Evolutionary conservation across 2,888 invertebrate species (phyloP), one percentile per base, ranked within the genome.

Genomic region (Eilema griseolum): DNA sequence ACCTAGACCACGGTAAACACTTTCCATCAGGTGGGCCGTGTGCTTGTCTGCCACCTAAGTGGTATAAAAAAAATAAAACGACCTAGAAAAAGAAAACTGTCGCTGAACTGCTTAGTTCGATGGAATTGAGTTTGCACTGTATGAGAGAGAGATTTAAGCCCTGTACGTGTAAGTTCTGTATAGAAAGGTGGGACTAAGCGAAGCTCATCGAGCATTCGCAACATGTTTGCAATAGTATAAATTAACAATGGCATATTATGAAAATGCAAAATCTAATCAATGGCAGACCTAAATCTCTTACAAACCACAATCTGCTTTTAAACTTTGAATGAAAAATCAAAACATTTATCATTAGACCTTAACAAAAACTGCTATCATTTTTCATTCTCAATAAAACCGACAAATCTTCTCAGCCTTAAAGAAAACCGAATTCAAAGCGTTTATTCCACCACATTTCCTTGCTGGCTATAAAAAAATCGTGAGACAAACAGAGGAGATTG

Each of bases 401-500:
- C 31, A 26, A 41, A 31, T 61, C 33, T 26, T 23, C n/a, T 56
- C 23, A 66, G 31, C 33, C 24, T 62, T 16, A 57, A 57, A 66
- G 56, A 24, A 8, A 33, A 61, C 20, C 37, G 23, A 56, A 70
- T 37, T 46, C 37, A 66, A 52, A 65, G 31, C 67, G 26, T 14
- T 62, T 66, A 28, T 61, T 66, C 8, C 33, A 37, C 20, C 5
- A 41, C n/a, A 41, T 56, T 62, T 12, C 63, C 69, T 33, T 28
- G 2, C 20, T n/a, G 12, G 56, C 46, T 61, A 16, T 10, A n/a
- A 28, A 56, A 72, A 60, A 64, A 52, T 57, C 33, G 41, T 28
- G 28, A 61, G 28, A 72, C 60, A 71, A 72, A 66, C 61, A 61
- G 59, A 37, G 67, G 74, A 69, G 70, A 81, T 73, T 70, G 63